Base-by-base conservation (phyloP, 2,113 vertebrate genomes). In the Nothoprocta pentlandii region DNA sequence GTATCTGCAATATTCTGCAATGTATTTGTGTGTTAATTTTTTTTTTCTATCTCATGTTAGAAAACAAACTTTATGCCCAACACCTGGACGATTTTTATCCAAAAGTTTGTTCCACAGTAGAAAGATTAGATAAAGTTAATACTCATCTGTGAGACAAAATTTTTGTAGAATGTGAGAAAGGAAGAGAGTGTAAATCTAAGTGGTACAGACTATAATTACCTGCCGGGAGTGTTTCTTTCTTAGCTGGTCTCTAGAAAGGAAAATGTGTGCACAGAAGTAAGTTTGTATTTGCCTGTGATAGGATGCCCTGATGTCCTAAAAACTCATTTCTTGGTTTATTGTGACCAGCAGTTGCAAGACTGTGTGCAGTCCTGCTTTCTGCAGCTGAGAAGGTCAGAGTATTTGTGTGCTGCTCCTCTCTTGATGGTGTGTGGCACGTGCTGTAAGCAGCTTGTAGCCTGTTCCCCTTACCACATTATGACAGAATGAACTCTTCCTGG, bases 361-460 rank as follows among this genome's bases (percentile, higher is more conserved):
- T 0, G 0, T 1, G 20, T 44, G 70, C 32, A 46, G 34, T 56
- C 19, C 51, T 66, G 28, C 39, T 3, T 74, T n/a, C 0, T 64
- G 21, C 23, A 56, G 12, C 63, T 41, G 66, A 56, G 46, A 34
- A 51, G 56, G 19, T 6, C n/a, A 71, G 41, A 4, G 2, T 46
- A 11, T 63, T 47, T 36, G 51, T 34, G 39, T 34, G 34, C 1
- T 68, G 17, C 51, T 78, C 9, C 10, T 91, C 69, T 58, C 44
- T 20, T 69, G 26, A 44, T 54, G 20, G 15, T 68, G 16, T 49
- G 4, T 66, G 32, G 10, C 21, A 81, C 8, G 4, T 47, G 30
- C 39, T 11, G 26, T 66, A 63, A 63, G n/a, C 2, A 0, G 42
- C n/a, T n/a, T 16, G 62, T 28, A 78, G 21, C 49, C 51, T 70